These are phyloP conservation scores for Anneissia japonica DNA, from an alignment of 35 echinoderm and acorn worm species.

Conservation along the genomic window DNA sequence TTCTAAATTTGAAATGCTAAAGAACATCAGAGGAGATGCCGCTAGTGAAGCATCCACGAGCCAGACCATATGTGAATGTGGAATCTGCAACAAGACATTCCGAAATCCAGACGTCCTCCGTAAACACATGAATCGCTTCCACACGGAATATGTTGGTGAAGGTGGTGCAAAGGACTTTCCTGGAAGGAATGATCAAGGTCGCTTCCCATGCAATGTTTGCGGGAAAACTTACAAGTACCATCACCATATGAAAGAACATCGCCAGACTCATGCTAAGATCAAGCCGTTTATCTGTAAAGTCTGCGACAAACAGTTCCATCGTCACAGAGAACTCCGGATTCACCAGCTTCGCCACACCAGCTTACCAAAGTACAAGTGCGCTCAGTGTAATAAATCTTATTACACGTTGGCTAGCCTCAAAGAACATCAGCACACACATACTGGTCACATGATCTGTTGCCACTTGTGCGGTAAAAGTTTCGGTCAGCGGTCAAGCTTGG, in stretches of 20 bases:
- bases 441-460: not conserved
- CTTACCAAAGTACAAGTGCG: not conserved
- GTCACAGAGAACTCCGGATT: constrained; percentile 46
- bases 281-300: constrained; percentile 50
- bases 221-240: constrained; percentile 68
- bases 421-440: not conserved
- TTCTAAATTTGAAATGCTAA: not conserved
- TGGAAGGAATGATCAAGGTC: not conserved
- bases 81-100: not conserved
- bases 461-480: not conserved
- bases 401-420: not conserved
- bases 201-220: constrained; percentile 39
- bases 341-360: constrained; percentile 52
- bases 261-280: constrained; percentile 46
- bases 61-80: not conserved
- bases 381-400: not conserved
- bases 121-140: not conserved
- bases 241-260: constrained; percentile 54
- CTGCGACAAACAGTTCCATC: constrained; percentile 34
- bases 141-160: not conserved
- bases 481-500: not conserved
- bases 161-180: not conserved
- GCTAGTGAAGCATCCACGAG: not conserved
- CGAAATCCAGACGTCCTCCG: not conserved
- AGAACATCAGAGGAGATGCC: not conserved